A percentile compares a stretch with the other conserved stretches of the same genome.
Conservation (phyloP, 2,888 invertebrate species). For the Brenthis ino region DNA sequence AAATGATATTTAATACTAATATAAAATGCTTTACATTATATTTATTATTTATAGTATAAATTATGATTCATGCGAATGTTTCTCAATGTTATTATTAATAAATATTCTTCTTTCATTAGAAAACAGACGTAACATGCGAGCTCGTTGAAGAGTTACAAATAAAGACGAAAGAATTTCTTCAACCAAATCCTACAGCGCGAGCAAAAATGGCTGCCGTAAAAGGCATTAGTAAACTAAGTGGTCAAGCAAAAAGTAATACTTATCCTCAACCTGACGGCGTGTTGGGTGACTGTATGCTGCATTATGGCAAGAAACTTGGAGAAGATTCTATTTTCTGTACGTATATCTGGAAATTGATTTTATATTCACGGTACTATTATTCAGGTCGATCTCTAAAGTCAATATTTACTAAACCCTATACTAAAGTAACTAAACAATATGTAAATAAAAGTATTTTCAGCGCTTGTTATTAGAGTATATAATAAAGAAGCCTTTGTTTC, state of each 20-base stretch:
- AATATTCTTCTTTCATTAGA: conserved; percentile 80
- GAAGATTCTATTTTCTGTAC: conserved; percentile 96
- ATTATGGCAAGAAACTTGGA: conserved; percentile 96
- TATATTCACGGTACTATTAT: conserved; percentile 3
- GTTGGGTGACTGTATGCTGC: conserved; percentile 97
- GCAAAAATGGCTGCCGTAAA: conserved; percentile 98
- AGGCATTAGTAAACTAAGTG: conserved; percentile 97
- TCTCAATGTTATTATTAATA: too few species aligned
- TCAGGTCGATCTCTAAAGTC: conserved; percentile 4
- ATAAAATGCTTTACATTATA: too few species aligned
- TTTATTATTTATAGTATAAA: too few species aligned
- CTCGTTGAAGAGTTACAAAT: conserved; percentile 97
- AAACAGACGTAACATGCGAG: conserved; percentile 98
- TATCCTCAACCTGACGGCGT: conserved; percentile 99
- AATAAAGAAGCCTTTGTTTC: too few species aligned
- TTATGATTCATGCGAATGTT: too few species aligned
- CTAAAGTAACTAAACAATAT: conserved; percentile 6
- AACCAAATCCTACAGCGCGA: conserved; percentile 98
- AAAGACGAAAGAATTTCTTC: conserved; percentile 99
- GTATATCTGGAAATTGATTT: conserved; percentile 43
- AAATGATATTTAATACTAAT: too few species aligned
- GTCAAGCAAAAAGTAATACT: conserved; percentile 97
- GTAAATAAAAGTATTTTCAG: conserved; percentile 10
- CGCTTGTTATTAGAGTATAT: background rate
- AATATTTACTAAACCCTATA: conserved; percentile 1